phyloP scores from a whole-genome alignment of 2,888 invertebrate genomes.

The Drosophila demipolita region DNA sequence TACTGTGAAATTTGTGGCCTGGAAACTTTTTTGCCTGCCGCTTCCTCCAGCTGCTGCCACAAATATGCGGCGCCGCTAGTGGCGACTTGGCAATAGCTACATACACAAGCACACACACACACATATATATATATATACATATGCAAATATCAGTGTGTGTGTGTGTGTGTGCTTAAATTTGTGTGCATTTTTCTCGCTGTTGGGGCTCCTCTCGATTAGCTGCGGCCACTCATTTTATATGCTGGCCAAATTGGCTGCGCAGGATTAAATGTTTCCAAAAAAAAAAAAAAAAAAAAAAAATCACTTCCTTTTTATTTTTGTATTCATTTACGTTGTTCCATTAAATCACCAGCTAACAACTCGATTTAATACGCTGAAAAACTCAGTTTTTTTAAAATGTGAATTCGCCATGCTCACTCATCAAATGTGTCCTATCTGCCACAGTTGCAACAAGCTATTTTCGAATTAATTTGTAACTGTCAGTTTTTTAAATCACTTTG shows the following conservation, averaged over 20 bases:
- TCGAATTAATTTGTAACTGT: not conserved
- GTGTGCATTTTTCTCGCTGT: conserved; percentile 11
- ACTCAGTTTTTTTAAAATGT: not conserved
- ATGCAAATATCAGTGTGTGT: not conserved
- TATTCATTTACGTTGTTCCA: not conserved
- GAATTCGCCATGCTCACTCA: not conserved
- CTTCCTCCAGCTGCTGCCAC: conserved; percentile 42
- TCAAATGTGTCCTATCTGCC: not conserved
- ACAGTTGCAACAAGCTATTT: not conserved
- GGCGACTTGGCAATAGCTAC: conserved; percentile 29
- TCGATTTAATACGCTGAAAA: not conserved
- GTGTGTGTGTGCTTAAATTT: conserved; percentile 1
- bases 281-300: not conserved
- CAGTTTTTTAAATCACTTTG: not conserved
- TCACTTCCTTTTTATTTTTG: not conserved
- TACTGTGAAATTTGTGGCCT: conserved; percentile 60
- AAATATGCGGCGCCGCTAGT: conserved; percentile 47
- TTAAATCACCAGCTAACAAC: not conserved
- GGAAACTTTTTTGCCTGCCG: conserved; percentile 37
- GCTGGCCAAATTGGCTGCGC: conserved; percentile 11
- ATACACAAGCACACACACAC: not conserved
- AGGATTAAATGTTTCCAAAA: conserved; percentile 6
- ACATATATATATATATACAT: not conserved
- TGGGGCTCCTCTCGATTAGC: conserved; percentile 21
- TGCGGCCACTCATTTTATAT: conserved; percentile 26